A percentile compares a stretch with the other conserved stretches of the same genome.
These are phyloP conservation scores for Ophioderma brevispina DNA, from an alignment of 35 echinoderm and acorn worm species.

Conservation along the genomic window DNA sequence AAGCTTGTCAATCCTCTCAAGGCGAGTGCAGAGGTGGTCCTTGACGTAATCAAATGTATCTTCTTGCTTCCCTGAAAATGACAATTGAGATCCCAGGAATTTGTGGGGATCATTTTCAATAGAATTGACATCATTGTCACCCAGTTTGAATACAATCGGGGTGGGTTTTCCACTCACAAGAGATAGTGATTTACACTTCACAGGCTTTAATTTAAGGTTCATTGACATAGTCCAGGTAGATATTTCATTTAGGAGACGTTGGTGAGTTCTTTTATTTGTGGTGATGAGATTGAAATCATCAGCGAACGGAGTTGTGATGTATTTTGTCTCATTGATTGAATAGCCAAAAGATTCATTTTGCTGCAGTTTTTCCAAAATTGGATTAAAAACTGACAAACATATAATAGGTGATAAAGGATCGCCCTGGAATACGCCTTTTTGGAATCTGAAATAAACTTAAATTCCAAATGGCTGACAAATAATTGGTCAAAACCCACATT, in stretches of 20 bases:
- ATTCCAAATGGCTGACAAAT: too few relatives aligned
- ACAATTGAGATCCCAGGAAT: not conserved
- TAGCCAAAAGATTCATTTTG: slow-evolving; percentile 7
- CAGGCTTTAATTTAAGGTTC: slow-evolving; percentile 6
- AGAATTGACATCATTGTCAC: not conserved
- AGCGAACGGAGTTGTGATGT: slow-evolving; percentile 20
- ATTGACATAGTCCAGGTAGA: not conserved
- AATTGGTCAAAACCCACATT: too few relatives aligned
- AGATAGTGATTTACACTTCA: slow-evolving; percentile 2
- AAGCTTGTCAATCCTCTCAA: too few relatives aligned
- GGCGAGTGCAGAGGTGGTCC: not conserved
- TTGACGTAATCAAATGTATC: not conserved
- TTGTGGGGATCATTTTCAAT: not conserved
- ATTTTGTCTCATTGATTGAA: slow-evolving; percentile 12
- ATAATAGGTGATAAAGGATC: slow-evolving; percentile 39
- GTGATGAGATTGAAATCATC: slow-evolving; percentile 40
- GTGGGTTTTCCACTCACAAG: not conserved
- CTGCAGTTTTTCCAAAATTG: slow-evolving; percentile 24
- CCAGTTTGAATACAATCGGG: not conserved
- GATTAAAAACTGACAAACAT: slow-evolving; percentile 20
- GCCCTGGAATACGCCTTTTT: too few relatives aligned
- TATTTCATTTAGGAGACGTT: slow-evolving; percentile 22
- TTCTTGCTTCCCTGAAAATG: not conserved
- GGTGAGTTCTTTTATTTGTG: slow-evolving; percentile 17
- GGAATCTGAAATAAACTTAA: too few relatives aligned